Evolutionary conservation across 2,113 vertebrate genomes (phyloP).

Genomic region (Athene noctua): DNA sequence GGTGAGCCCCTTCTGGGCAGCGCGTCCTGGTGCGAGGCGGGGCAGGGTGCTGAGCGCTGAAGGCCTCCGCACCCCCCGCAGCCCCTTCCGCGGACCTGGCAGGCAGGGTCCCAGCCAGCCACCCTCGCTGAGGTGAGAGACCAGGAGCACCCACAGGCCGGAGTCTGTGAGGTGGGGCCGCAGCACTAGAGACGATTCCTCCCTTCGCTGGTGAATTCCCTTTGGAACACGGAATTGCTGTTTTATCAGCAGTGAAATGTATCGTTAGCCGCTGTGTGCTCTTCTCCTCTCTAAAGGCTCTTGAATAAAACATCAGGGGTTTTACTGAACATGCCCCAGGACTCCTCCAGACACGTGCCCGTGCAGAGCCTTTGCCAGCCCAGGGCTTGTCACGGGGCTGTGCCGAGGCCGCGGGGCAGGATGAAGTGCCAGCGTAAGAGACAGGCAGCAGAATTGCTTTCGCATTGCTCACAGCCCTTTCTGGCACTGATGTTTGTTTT

Average conservation of each 20-base stretch:
- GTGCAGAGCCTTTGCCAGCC: not conserved
- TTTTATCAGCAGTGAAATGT: not conserved
- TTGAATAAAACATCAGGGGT: constrained; percentile 41
- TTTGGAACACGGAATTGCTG: not conserved
- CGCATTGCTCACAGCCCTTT: not conserved
- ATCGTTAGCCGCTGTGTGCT: not conserved
- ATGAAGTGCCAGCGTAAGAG: not conserved
- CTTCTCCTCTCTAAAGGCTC: not conserved
- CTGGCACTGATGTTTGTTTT: not conserved
- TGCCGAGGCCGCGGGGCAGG: not conserved
- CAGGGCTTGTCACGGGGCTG: not conserved
- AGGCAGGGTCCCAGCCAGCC: too few species aligned
- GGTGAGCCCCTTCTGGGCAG: not conserved
- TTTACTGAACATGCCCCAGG: not conserved
- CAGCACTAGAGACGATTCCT: not conserved
- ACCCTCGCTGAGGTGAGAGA: too few species aligned
- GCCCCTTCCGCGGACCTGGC: not conserved
- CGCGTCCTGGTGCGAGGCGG: rapidly evolving
- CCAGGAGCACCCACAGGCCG: rapidly evolving
- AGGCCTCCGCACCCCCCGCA: too few species aligned
- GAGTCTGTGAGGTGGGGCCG: not conserved
- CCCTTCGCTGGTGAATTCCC: rapidly evolving
- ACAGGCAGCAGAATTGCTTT: not conserved
- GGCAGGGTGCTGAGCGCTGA: too few species aligned
- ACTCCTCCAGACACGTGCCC: not conserved